Evolutionary conservation across 2,797 vertebrate species (phyloP).

Genomic region (Paramormyrops hopkinsi): DNA sequence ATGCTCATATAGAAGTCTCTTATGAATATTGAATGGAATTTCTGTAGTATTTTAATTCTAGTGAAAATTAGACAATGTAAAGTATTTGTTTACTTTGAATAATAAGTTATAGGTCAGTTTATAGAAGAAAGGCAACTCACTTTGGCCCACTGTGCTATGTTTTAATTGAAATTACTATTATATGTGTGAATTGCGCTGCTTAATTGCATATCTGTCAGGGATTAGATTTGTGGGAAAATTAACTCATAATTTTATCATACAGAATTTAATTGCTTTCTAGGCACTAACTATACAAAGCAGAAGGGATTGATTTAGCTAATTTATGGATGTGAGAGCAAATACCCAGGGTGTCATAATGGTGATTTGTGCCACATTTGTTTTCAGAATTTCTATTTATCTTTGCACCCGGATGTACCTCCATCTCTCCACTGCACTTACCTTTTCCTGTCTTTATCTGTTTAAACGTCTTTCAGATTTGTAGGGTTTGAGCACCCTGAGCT

Average conservation of each 20-base stretch:
- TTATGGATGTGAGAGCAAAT: neutral
- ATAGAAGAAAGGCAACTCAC: neutral
- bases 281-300: neutral
- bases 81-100: neutral
- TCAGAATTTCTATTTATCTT: conserved; percentile 28
- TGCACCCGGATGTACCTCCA: neutral
- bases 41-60: neutral
- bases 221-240: neutral
- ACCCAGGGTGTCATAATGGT: conserved; percentile 32
- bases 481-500: conserved; percentile 90
- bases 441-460: neutral
- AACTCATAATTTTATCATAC: neutral
- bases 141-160: neutral
- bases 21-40: neutral
- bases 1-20: neutral
- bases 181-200: neutral
- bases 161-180: neutral
- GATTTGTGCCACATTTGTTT: conserved; percentile 50
- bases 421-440: neutral
- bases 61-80: neutral
- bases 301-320: too few relatives aligned
- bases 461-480: conserved; percentile 69
- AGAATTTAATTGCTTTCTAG: neutral
- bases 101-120: neutral
- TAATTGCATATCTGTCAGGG: neutral